phyloP scores from a whole-genome alignment of 2,113 vertebrate species.

The Nyctibius bracteatus region DNA sequence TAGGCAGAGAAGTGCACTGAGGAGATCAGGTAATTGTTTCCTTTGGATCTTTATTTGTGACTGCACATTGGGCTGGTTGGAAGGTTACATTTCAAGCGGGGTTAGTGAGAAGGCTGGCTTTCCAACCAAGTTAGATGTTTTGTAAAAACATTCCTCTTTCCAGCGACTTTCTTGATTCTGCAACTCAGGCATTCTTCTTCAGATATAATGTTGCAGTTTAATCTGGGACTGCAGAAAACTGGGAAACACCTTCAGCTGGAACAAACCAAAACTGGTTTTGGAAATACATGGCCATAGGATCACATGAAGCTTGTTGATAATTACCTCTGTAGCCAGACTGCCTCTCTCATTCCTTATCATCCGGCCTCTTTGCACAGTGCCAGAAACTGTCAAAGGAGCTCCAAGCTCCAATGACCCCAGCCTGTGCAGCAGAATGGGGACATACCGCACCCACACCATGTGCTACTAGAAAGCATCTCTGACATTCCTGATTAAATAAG shows the following conservation, averaged over 20 bases:
- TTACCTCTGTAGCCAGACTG: neutral
- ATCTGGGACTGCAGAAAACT: neutral
- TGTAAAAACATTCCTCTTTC: neutral
- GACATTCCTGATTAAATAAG: neutral
- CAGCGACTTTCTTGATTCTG: neutral
- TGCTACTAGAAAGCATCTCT: neutral
- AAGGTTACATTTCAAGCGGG: neutral
- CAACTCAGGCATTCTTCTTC: neutral
- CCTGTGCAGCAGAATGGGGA: neutral
- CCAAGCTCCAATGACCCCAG: neutral
- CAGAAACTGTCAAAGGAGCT: neutral
- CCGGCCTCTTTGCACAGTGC: neutral
- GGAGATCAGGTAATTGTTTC: neutral
- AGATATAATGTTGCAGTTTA: neutral
- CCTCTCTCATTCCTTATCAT: neutral
- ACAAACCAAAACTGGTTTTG: neutral
- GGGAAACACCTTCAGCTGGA: neutral
- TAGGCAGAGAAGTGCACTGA: neutral
- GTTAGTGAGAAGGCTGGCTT: neutral
- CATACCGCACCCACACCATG: neutral
- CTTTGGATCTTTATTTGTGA: neutral
- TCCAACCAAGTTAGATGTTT: neutral
- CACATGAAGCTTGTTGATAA: neutral
- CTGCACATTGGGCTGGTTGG: neutral
- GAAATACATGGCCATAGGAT: neutral